These are phyloP conservation scores for Phoeniculus purpureus DNA, from an alignment of 2,797 vertebrate species.

Conservation along the genomic window DNA sequence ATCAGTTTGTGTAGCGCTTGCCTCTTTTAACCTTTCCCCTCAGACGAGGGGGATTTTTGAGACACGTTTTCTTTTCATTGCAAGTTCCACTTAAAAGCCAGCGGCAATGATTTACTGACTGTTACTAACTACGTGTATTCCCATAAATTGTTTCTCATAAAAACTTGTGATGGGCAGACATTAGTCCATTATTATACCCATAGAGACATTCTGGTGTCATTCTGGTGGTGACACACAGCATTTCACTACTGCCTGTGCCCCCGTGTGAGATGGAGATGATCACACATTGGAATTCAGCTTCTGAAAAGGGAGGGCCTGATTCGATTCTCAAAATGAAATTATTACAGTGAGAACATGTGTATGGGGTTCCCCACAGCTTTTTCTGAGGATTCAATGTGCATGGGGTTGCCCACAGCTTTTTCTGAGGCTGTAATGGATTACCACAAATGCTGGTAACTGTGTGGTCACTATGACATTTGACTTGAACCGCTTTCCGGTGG, in stretches of 20 bases:
- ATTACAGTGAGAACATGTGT: rapidly evolving
- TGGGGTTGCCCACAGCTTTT: background rate
- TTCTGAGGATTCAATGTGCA: background rate
- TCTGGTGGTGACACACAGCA: background rate
- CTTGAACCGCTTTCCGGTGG: background rate
- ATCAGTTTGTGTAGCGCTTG: background rate
- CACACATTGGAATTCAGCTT: background rate
- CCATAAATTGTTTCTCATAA: background rate
- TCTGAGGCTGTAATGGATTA: background rate
- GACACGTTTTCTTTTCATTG: background rate
- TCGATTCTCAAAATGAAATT: background rate
- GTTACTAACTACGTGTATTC: rapidly evolving
- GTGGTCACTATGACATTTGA: background rate
- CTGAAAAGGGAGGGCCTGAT: background rate
- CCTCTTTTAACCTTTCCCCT: background rate
- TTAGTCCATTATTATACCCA: background rate
- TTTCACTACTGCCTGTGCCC: background rate
- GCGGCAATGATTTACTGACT: background rate
- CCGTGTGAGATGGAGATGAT: background rate
- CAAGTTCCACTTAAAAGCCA: background rate
- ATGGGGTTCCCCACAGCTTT: background rate
- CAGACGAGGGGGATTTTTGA: background rate
- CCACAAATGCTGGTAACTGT: background rate
- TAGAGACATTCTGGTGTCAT: background rate
- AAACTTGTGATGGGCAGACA: background rate